Percentiles rank a stretch among this genome's conserved stretches.
Conservation (phyloP, 2,113 vertebrate species). For the Salvelinus namaycush region DNA sequence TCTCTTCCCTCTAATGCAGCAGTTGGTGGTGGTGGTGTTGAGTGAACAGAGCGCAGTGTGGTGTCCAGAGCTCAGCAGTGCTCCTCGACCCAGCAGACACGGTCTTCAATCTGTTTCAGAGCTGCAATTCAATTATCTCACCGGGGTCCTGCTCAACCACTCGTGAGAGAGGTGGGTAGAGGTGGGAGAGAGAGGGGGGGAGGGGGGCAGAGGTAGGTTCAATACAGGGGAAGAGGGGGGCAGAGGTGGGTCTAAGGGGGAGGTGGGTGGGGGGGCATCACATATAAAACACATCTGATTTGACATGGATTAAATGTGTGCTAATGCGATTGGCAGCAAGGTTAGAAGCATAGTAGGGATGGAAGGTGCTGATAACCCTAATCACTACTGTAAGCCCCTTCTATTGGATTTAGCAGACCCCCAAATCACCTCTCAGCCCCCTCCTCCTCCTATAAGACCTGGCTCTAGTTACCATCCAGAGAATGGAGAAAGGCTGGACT, state of each 20-base stretch:
- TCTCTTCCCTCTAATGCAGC: slow-evolving; percentile 45
- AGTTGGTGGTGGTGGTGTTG: slow-evolving; percentile 41
- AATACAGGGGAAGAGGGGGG: slow-evolving; percentile 16
- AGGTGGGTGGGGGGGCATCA: slow-evolving; percentile 8
- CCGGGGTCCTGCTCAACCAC: slow-evolving; percentile 64
- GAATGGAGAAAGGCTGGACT: slow-evolving; percentile 27
- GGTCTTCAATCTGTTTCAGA: slow-evolving; percentile 80
- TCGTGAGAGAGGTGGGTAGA: slow-evolving; percentile 54
- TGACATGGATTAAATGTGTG: slow-evolving; percentile 43
- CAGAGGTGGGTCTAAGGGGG: slow-evolving; percentile 1
- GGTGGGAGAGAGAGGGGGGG: background rate
- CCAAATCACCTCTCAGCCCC: background rate
- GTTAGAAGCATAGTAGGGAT: slow-evolving; percentile 64
- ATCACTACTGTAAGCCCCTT: slow-evolving; percentile 61
- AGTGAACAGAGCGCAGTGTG: slow-evolving; percentile 58
- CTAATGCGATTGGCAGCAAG: slow-evolving; percentile 58
- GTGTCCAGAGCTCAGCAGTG: slow-evolving; percentile 61
- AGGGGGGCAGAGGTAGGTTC: slow-evolving; percentile 17
- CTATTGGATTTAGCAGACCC: slow-evolving; percentile 53
- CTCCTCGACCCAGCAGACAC: slow-evolving; percentile 67
- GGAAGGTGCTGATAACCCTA: slow-evolving; percentile 70
- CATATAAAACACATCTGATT: slow-evolving; percentile 45
- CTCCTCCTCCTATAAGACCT: slow-evolving; percentile 29
- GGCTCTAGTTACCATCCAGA: background rate
- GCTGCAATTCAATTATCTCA: slow-evolving; percentile 80